These are phyloP conservation scores for Drosophila kepulauana DNA, from an alignment of 1,140 invertebrate genomes.

Conservation along the genomic window DNA sequence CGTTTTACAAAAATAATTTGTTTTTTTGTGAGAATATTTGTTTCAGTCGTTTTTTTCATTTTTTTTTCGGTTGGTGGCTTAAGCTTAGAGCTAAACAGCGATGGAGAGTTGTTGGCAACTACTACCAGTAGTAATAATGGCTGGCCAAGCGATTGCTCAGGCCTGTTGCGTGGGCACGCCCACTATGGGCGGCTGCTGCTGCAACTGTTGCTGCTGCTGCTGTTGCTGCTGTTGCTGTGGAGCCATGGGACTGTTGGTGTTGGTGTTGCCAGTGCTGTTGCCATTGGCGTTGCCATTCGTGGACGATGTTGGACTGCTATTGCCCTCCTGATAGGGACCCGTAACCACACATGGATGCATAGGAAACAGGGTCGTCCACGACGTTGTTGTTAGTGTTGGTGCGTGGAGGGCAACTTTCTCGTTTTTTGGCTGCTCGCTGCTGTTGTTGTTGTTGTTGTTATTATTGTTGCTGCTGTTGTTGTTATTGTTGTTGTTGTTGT, in stretches of 20 bases:
- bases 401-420: conserved; percentile 89
- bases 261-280: conserved; percentile 42
- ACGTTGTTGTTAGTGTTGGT: conserved; percentile 91
- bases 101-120: not conserved
- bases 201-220: conserved; percentile 36
- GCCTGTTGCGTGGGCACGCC: conserved; percentile 18
- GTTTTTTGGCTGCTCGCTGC: conserved; percentile 82
- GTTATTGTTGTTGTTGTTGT: conserved; percentile 41
- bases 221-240: conserved; percentile 60
- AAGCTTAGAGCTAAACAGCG: conserved; percentile 33
- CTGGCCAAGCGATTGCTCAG: conserved; percentile 13
- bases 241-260: conserved; percentile 19
- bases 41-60: conserved; percentile 57
- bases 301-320: conserved; percentile 84
- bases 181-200: conserved; percentile 10
- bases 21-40: conserved; percentile 50
- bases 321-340: conserved; percentile 91
- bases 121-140: conserved; percentile 33
- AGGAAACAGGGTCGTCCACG: conserved; percentile 93
- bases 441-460: conserved; percentile 40
- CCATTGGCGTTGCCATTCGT: conserved; percentile 63
- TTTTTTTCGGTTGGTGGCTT: conserved; percentile 2
- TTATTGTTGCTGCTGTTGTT: conserved; percentile 35
- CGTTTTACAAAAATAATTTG: conserved; percentile 74
- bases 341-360: conserved; percentile 94